Percentiles rank a stretch among this genome's conserved stretches.
phyloP scores from a whole-genome alignment of 2,113 vertebrate species.

The Charina bottae region DNA sequence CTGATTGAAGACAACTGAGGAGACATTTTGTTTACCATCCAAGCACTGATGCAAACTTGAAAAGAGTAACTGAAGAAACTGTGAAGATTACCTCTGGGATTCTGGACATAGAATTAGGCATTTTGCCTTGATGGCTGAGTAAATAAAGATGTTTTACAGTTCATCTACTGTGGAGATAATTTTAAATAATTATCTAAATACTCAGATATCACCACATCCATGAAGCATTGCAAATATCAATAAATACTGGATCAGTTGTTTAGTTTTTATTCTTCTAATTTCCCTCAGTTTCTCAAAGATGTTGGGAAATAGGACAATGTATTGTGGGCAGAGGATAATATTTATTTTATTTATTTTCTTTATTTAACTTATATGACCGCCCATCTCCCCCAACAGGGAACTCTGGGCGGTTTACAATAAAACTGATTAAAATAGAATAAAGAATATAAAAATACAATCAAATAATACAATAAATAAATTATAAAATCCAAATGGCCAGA shows the following conservation, averaged over 20 bases:
- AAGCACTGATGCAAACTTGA: not conserved
- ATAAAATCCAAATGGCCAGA: no score
- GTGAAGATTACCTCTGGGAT: not conserved
- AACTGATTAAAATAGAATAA: no score
- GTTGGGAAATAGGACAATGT: not conserved
- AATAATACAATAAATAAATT: no score
- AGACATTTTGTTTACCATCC: not conserved
- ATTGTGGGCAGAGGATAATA: not conserved
- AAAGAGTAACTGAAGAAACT: not conserved
- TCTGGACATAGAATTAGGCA: not conserved
- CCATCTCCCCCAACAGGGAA: no score
- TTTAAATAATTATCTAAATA: not conserved
- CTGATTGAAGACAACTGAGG: not conserved
- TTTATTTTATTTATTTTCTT: no score
- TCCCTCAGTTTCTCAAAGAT: conserved; percentile 26
- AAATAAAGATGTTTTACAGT: not conserved
- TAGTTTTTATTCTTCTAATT: not conserved
- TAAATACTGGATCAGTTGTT: not conserved
- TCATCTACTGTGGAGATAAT: not conserved
- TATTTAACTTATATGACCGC: no score
- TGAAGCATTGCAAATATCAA: not conserved
- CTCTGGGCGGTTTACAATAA: no score
- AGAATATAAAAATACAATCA: no score
- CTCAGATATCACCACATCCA: not conserved
- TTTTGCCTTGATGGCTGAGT: not conserved